These are phyloP conservation scores for Phaonia tiefii DNA, from an alignment of 2,888 invertebrate genomes.

Conservation along the genomic window DNA sequence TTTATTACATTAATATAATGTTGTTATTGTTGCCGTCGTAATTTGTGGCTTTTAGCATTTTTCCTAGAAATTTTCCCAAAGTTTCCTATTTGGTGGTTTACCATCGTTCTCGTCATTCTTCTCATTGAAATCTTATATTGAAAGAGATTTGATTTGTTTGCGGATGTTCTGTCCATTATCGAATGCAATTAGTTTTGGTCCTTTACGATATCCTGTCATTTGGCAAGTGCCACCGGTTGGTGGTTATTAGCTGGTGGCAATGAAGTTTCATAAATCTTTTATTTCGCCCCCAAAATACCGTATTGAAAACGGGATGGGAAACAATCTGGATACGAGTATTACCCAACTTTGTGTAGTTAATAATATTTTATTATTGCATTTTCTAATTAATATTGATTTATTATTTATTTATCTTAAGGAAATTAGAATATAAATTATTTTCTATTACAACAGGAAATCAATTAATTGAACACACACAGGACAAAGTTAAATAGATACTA, in stretches of 20 bases:
- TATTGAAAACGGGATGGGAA: no score
- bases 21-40: neutral
- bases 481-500: neutral
- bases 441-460: constrained; percentile 52
- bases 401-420: constrained; percentile 43
- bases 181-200: constrained; percentile 50
- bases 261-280: neutral
- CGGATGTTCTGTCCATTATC: constrained; percentile 54
- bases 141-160: constrained; percentile 46
- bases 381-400: constrained; percentile 47
- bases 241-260: neutral
- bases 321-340: neutral
- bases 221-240: neutral
- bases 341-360: constrained; percentile 19
- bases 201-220: constrained; percentile 17
- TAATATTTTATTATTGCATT: constrained; percentile 28
- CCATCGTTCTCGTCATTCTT: neutral
- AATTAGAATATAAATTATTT: constrained; percentile 55
- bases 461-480: constrained; percentile 49
- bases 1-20: constrained; percentile 25
- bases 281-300: neutral
- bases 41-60: no score
- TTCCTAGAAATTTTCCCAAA: no score
- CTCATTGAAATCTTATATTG: constrained; percentile 9
- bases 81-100: constrained; percentile 36